These are phyloP conservation scores for Colletes gigas DNA, from an alignment of 1,140 invertebrate genomes.

Conservation along the genomic window DNA sequence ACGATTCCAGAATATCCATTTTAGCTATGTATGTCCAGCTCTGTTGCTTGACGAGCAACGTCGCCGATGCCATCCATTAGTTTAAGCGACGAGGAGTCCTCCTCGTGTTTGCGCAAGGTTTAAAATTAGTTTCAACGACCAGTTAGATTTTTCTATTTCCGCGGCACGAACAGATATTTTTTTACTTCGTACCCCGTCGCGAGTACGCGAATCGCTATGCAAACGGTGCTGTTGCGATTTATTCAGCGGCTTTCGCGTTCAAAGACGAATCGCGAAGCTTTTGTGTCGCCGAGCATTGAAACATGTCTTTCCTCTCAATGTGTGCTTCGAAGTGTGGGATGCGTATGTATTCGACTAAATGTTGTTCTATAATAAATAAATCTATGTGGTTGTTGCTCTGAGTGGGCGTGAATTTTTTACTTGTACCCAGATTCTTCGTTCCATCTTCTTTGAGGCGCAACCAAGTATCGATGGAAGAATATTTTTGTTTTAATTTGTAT, in stretches of 20 bases:
- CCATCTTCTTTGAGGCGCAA: too few species aligned
- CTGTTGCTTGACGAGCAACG: background rate
- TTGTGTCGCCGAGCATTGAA: background rate
- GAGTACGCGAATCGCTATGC: background rate
- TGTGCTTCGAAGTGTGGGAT: too few species aligned
- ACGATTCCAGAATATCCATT: too few species aligned
- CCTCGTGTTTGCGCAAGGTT: background rate
- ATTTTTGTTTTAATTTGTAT: too few species aligned
- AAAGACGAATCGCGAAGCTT: background rate
- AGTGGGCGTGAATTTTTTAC: too few species aligned
- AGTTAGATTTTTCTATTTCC: background rate
- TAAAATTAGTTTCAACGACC: background rate
- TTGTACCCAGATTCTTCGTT: too few species aligned
- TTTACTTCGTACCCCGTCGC: too few species aligned
- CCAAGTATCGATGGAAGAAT: too few species aligned
- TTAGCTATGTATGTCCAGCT: background rate
- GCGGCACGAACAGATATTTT: background rate
- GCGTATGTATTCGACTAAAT: background rate
- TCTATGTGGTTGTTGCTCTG: too few species aligned
- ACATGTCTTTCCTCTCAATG: too few species aligned
- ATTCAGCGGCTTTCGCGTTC: background rate
- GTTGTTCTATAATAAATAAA: slow-evolving; percentile 15
- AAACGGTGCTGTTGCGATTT: background rate
- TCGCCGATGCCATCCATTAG: slow-evolving; percentile 36
- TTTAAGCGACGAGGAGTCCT: background rate